These are phyloP conservation scores for Macrophya annulata DNA, from an alignment of 2,888 invertebrate genomes.

Conservation along the genomic window DNA sequence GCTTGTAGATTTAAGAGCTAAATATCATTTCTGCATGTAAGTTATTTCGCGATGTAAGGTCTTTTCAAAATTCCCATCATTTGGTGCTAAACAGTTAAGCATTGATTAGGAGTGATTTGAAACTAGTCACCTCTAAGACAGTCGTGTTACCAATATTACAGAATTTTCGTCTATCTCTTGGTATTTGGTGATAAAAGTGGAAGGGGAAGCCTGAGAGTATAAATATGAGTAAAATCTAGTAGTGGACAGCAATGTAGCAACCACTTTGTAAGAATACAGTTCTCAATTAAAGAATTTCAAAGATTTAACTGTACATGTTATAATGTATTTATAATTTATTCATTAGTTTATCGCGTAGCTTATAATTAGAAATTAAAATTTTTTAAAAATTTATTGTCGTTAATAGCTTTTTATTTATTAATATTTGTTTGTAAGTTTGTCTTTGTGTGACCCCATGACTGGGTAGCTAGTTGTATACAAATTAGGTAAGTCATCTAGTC, in stretches of 20 bases:
- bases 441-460: conserved; percentile 54
- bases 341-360: not conserved
- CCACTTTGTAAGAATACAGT: conserved; percentile 55
- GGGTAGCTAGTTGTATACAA: conserved; percentile 52
- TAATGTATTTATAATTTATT: conserved; percentile 49
- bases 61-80: not conserved
- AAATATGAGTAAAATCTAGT: conserved; percentile 69
- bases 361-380: conserved; percentile 4
- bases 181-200: conserved; percentile 25
- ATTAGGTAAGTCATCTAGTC: conserved; percentile 46
- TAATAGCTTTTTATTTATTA: conserved; percentile 57
- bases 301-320: conserved; percentile 49
- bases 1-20: not conserved
- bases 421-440: conserved; percentile 38
- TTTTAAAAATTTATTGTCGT: conserved; percentile 58
- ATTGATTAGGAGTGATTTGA: not conserved
- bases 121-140: not conserved
- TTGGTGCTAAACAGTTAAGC: not conserved
- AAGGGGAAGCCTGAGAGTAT: conserved; percentile 65
- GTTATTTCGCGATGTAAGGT: not conserved
- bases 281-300: conserved; percentile 49
- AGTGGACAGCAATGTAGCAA: conserved; percentile 69
- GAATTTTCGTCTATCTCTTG: not conserved
- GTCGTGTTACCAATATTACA: conserved; percentile 12
- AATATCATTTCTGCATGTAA: not conserved